Conservation (phyloP, 1,140 invertebrate genomes). For the Trichonephila inaurata region DNA sequence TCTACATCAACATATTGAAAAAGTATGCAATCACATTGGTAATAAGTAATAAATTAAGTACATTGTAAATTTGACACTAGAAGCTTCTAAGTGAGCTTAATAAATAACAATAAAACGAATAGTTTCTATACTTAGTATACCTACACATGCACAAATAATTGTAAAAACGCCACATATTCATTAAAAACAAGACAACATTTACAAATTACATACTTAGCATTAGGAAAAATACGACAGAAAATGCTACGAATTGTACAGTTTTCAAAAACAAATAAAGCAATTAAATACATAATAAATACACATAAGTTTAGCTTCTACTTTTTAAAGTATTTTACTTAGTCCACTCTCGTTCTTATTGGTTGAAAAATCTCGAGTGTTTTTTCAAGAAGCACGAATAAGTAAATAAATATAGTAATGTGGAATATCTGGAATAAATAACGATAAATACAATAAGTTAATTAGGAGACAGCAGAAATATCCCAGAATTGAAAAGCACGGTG, state of each 20-base stretch:
- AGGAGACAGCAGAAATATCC: conserved; percentile 60
- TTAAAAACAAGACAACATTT: conserved; percentile 75
- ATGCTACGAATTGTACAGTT: conserved; percentile 73
- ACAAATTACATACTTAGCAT: conserved; percentile 75
- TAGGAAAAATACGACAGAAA: conserved; percentile 72
- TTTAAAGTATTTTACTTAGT: conserved; percentile 16
- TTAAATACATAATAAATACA: conserved; percentile 64
- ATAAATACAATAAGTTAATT: conserved; percentile 70
- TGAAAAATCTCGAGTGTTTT: conserved; percentile 59
- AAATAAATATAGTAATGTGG: conserved; percentile 74
- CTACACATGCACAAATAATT: conserved; percentile 76
- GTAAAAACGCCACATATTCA: conserved; percentile 68
- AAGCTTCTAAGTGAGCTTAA: conserved; percentile 62
- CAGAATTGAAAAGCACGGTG: conserved; percentile 25
- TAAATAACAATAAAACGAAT: conserved; percentile 75
- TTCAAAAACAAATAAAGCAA: conserved; percentile 68
- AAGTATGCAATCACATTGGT: conserved; percentile 61
- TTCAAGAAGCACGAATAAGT: conserved; percentile 48
- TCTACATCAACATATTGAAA: conserved; percentile 69
- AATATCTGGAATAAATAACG: conserved; percentile 76
- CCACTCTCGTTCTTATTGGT: conserved; percentile 60
- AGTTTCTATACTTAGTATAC: conserved; percentile 69
- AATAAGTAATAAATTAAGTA: conserved; percentile 69
- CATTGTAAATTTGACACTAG: conserved; percentile 72
- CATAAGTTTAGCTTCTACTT: conserved; percentile 61